Conservation (phyloP, 2,797 vertebrate species). For the Ctenochaetus hawaiiensis region DNA sequence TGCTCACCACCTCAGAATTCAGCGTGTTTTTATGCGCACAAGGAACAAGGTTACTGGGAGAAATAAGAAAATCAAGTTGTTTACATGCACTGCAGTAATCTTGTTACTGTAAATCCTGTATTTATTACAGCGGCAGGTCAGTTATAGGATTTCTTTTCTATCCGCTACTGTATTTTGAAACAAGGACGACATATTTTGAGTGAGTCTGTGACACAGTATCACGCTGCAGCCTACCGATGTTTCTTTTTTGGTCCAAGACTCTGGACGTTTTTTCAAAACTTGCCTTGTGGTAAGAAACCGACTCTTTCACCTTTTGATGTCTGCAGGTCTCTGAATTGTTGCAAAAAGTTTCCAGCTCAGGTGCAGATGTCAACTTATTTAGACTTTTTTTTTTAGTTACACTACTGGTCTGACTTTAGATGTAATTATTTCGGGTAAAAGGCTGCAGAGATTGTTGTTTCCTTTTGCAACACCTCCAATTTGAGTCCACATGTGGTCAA, state of each 20-base stretch:
- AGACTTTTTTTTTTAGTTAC: constrained; percentile 27
- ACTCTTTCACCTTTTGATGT: constrained; percentile 1
- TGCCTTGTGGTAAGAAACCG: constrained; percentile 22
- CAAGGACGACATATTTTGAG: constrained; percentile 21
- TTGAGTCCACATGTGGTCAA: neutral
- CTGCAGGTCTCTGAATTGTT: neutral
- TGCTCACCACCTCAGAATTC: constrained; percentile 39
- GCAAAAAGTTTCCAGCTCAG: constrained; percentile 15
- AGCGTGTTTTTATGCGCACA: constrained; percentile 26
- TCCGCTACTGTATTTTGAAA: constrained; percentile 35
- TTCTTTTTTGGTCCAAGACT: neutral
- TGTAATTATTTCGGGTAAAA: constrained; percentile 24
- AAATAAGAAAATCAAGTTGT: constrained; percentile 31
- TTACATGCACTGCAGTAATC: constrained; percentile 26
- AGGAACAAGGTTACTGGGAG: constrained; percentile 15
- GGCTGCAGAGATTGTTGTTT: constrained; percentile 2
- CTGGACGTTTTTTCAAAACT: constrained; percentile 52
- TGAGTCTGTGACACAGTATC: constrained; percentile 36
- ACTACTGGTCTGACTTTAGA: constrained; percentile 11
- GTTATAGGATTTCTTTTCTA: constrained; percentile 20
- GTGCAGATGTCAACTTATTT: constrained; percentile 7
- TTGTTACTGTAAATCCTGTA: constrained; percentile 19
- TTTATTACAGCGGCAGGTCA: constrained; percentile 36
- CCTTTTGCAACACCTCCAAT: constrained; percentile 6
- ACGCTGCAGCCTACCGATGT: constrained; percentile 10